Evolutionary conservation across 2,888 invertebrate species (phyloP), one percentile per base, ranked within the genome.

Genomic region (Cryptus armator): DNA sequence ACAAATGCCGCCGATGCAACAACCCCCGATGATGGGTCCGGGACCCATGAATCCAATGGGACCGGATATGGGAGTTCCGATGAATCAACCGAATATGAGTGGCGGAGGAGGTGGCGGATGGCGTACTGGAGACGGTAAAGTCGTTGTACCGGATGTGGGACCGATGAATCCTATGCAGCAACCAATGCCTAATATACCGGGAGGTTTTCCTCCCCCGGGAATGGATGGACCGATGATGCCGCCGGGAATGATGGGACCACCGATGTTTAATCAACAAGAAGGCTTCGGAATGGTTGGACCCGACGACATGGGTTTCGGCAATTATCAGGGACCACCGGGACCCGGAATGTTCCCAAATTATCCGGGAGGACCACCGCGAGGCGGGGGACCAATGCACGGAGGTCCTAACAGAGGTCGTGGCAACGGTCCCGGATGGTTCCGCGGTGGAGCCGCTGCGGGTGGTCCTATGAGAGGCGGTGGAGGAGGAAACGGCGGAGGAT

Each of bases 71-170:
- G 89, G 88, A 1, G 89, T 86, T 2, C 88, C 89, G 2, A 86
- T 92, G 72, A 2, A 81, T 78, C 0, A 80, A 83, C 0, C 83
- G 79, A 10, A 64, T 46, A 51, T 66, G 76, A n/a, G 92, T 66
- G 94, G 94, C 80, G 94, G 91, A 62, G 94, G 86, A 90, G 94
- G 84, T 90, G 95, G 93, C 91, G 95, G 94, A 89, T 95, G 92
- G 93, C 94, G 90, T 94, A 95, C 88, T 88, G 95, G 92, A 89
- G 94, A 92, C 93, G 95, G 95, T 91, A 95, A 94, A 93, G 95
- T 94, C 89, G 94, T 90, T 5, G 89, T 93, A 78, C 88, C 93
- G 24, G 87, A 93, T 77, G 87, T 91, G 84, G 76, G 87, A 3
- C 81, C 90, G 88, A 89, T 87, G 84, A 87, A 84, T 72, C 88